Evolutionary conservation across 2,888 invertebrate genomes (phyloP).

Genomic region (Caenorhabditis sp.): DNA sequence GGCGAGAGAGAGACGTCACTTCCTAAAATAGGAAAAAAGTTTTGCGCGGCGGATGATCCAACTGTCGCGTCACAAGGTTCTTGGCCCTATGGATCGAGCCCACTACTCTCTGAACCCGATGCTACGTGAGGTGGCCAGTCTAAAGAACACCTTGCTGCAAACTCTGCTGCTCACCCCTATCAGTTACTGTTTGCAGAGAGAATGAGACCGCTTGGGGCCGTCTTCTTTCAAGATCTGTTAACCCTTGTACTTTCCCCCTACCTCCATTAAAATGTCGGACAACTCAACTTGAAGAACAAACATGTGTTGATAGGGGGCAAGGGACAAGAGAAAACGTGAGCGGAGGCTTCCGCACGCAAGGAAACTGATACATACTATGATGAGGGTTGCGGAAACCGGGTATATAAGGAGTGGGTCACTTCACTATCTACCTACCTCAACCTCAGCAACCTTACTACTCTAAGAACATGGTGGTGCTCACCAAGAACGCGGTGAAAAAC

Average conservation of each 20-base stretch:
- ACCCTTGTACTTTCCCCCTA: neutral
- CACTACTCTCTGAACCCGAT: slow-evolving; percentile 17
- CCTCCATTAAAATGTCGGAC: too few species aligned
- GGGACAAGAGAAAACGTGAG: slow-evolving; percentile 32
- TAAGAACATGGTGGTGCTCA: slow-evolving; percentile 50
- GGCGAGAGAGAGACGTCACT: slow-evolving; percentile 53
- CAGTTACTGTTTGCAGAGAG: slow-evolving; percentile 38
- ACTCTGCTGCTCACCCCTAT: neutral
- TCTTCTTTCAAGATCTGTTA: slow-evolving; percentile 34
- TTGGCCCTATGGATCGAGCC: neutral
- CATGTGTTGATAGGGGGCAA: slow-evolving; percentile 31
- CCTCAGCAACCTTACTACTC: too few species aligned
- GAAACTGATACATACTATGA: slow-evolving; percentile 24
- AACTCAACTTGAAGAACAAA: slow-evolving; percentile 37
- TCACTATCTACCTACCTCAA: too few species aligned
- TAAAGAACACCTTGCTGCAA: slow-evolving; percentile 8
- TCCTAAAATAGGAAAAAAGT: slow-evolving; percentile 50
- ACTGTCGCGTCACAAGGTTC: slow-evolving; percentile 7
- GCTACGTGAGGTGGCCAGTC: slow-evolving; percentile 12
- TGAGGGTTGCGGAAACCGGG: slow-evolving; percentile 6
- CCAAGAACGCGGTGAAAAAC: slow-evolving; percentile 41
- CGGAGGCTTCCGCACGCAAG: slow-evolving; percentile 39
- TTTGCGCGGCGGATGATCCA: too few species aligned
- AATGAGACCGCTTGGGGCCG: neutral
- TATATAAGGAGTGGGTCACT: too few species aligned